Conservation (phyloP, 2,113 vertebrate genomes). For the Macquaria australasica region DNA sequence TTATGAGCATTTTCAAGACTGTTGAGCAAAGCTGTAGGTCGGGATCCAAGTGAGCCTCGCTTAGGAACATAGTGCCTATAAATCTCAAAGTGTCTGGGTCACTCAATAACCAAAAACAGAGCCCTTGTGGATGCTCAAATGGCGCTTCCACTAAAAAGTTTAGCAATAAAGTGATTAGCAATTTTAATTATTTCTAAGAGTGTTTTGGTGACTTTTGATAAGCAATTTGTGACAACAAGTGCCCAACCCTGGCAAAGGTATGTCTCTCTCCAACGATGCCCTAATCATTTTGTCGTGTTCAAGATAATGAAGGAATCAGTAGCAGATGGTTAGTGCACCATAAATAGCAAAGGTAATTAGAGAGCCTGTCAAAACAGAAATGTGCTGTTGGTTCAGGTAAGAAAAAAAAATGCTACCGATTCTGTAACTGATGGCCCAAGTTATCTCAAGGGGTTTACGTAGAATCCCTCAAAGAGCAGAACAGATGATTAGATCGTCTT, state of each 20-base stretch:
- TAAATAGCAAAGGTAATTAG: slow-evolving; percentile 94
- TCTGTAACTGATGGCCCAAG: slow-evolving; percentile 68
- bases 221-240: slow-evolving; percentile 87
- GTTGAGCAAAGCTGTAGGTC: neutral
- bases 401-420: slow-evolving; percentile 58
- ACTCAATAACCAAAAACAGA: slow-evolving; percentile 17
- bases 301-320: slow-evolving; percentile 93
- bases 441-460: slow-evolving; percentile 54
- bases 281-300: slow-evolving; percentile 93
- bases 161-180: slow-evolving; percentile 63
- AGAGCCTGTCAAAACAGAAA: slow-evolving; percentile 86
- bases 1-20: neutral
- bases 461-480: slow-evolving; percentile 48
- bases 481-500: slow-evolving; percentile 58
- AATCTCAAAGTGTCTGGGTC: slow-evolving; percentile 9
- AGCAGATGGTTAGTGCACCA: slow-evolving; percentile 86
- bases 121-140: slow-evolving; percentile 33
- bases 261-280: slow-evolving; percentile 83
- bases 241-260: slow-evolving; percentile 87
- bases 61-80: neutral
- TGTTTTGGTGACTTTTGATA: slow-evolving; percentile 89
- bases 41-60: neutral
- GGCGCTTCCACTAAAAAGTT: slow-evolving; percentile 81
- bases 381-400: slow-evolving; percentile 75
- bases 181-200: slow-evolving; percentile 17